Evolutionary conservation across 1,140 invertebrate species (phyloP).

Genomic region (Nasonia vitripennis): DNA sequence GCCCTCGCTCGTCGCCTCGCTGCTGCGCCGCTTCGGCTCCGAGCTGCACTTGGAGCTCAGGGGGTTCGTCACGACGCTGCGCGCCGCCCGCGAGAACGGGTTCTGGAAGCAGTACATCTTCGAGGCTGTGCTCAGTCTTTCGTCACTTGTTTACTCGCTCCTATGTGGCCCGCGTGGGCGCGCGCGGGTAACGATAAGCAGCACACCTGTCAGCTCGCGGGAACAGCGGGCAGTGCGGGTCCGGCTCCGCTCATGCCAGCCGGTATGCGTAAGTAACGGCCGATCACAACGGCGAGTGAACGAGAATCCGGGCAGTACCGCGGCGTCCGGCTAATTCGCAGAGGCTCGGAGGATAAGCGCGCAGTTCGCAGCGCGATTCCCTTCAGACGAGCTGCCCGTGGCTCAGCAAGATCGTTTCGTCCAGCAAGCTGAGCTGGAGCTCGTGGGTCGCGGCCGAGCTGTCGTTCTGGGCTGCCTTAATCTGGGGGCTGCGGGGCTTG

Average conservation of each 20-base stretch:
- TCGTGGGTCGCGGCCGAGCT: neutral
- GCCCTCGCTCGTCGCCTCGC: conserved; percentile 68
- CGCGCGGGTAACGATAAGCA: too few relatives aligned
- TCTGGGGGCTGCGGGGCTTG: neutral
- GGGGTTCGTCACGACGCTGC: conserved; percentile 54
- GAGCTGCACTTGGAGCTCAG: conserved; percentile 49
- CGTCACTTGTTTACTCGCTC: neutral
- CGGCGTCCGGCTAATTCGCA: neutral
- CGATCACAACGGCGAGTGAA: too few relatives aligned
- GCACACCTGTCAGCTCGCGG: neutral
- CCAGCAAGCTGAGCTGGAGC: neutral
- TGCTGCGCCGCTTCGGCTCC: conserved; percentile 62
- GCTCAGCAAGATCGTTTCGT: neutral
- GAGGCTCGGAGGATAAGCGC: too few relatives aligned
- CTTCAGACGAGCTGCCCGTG: neutral
- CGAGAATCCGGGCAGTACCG: neutral
- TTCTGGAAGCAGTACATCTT: conserved; percentile 73
- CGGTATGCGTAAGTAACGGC: neutral
- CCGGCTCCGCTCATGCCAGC: neutral
- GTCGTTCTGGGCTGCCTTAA: neutral
- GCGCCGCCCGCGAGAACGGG: conserved; percentile 69
- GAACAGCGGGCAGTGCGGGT: too few relatives aligned
- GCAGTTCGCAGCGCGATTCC: too few relatives aligned
- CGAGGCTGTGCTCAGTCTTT: neutral
- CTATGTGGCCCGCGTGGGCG: too few relatives aligned